These are phyloP conservation scores for Oreochromis niloticus DNA, from an alignment of 2,113 vertebrate species.

Conservation along the genomic window DNA sequence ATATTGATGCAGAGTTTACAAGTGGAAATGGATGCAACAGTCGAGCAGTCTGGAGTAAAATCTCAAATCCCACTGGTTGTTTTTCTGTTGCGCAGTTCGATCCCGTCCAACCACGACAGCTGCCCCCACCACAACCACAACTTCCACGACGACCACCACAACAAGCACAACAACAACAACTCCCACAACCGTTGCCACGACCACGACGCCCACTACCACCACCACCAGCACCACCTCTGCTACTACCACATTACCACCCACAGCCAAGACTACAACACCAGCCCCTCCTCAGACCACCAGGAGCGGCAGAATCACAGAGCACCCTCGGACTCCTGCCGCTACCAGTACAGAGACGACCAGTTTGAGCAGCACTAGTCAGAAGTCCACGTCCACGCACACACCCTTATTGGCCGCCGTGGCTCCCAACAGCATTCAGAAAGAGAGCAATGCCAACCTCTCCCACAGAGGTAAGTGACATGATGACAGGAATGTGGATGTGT, in stretches of 20 bases:
- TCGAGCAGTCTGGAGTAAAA: not conserved
- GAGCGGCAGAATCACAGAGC: slow-evolving; percentile 4
- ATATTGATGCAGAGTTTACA: not conserved
- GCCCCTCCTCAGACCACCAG: slow-evolving; percentile 25
- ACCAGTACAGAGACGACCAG: slow-evolving; percentile 23
- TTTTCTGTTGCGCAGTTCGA: slow-evolving; percentile 51
- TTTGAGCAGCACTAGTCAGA: slow-evolving; percentile 38
- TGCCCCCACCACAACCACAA: slow-evolving; percentile 47
- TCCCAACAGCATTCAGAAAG: slow-evolving; percentile 73
- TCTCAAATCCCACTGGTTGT: not conserved
- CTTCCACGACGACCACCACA: not conserved
- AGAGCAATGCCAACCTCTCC: slow-evolving; percentile 83
- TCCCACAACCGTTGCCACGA: not conserved
- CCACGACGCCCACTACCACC: not conserved
- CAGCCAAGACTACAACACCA: not conserved
- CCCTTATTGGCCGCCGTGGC: slow-evolving; percentile 25
- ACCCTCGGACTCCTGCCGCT: not conserved
- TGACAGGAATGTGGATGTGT: not conserved
- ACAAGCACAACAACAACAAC: not conserved
- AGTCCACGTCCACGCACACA: slow-evolving; percentile 45
- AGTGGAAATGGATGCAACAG: not conserved
- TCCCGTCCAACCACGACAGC: slow-evolving; percentile 58
- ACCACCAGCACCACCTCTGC: not conserved
- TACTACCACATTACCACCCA: not conserved
- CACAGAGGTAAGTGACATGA: slow-evolving; percentile 82